Evolutionary conservation across 2,888 invertebrate genomes (phyloP).

Genomic region (Oligia fasciuncula): DNA sequence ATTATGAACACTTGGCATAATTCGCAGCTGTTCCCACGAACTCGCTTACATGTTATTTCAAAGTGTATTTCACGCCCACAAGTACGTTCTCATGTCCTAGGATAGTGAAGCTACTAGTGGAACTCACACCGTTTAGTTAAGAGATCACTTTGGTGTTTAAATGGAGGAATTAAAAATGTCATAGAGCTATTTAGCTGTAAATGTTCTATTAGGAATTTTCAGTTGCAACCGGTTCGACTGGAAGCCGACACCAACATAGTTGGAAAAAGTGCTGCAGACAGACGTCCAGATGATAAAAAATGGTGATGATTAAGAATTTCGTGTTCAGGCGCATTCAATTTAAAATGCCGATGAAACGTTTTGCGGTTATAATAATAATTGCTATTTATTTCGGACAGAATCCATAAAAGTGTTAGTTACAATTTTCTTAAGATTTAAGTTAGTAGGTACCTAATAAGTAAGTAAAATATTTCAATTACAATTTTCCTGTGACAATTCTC

Average conservation of each 20-base stretch:
- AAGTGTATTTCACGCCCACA: constrained; percentile 68
- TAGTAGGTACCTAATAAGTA: too few species aligned
- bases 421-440: too few species aligned
- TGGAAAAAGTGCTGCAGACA: background rate
- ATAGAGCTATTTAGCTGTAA: background rate
- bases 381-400: too few species aligned
- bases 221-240: background rate
- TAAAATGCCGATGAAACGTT: background rate
- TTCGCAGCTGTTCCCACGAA: constrained; percentile 71
- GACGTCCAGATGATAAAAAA: background rate
- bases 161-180: background rate
- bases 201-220: background rate
- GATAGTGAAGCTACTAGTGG: constrained; percentile 49
- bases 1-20: constrained; percentile 68
- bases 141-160: background rate
- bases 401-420: too few species aligned
- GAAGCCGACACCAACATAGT: background rate
- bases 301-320: background rate
- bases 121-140: constrained; percentile 42
- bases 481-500: too few species aligned
- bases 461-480: too few species aligned
- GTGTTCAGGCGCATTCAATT: too few species aligned
- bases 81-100: constrained; percentile 59
- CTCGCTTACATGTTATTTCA: constrained; percentile 70
- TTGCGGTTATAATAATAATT: background rate